Evolutionary conservation across 1,140 invertebrate genomes (phyloP), one percentile per base, ranked within the genome.

Genomic region (Archivesica marissinica): DNA sequence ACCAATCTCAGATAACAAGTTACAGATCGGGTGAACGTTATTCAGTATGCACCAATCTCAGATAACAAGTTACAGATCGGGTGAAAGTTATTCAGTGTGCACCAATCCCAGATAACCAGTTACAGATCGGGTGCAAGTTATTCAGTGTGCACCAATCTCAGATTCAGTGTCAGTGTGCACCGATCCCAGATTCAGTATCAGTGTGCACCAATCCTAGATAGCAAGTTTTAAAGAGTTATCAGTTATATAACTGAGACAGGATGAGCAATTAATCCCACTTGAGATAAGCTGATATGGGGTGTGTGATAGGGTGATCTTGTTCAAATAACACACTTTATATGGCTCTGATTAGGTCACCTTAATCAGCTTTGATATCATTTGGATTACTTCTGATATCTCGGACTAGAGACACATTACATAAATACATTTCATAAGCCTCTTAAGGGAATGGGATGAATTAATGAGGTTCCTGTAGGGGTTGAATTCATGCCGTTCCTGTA

Each of bases 221-320:
- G 30, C 25, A 11, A 35, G 38, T 64, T 30, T 25, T 30, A 64
- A 64, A 64, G 15, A 64, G 59, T 64, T 64, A 35, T 64, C 59
- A 35, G 59, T 64, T 6, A 64, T 35, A 20, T 15, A 6, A 25
- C 59, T 64, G 59, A 64, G 59, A 35, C 59, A 64, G 38, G 59
- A 64, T 64, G 59, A 64, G 59, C 59, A 64, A 64, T 64, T 64
- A 64, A 64, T 64, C 30, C 59, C 23, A n/a, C n/a, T n/a, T n/a
- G n/a, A n/a, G 59, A 64, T 64, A 64, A 64, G 59, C 59, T 35
- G 28, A 1, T 64, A 35, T n/a, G n/a, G 38, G 38, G 59, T 64
- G 30, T 64, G 33, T 64, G 30, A 30, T 4, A 17, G 13, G 59
- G n/a, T 64, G 38, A 64, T 64, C 59, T 20, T 13, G 13, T 33